phyloP scores from a whole-genome alignment of 2,888 invertebrate species.

The Calameuta pallipes region DNA sequence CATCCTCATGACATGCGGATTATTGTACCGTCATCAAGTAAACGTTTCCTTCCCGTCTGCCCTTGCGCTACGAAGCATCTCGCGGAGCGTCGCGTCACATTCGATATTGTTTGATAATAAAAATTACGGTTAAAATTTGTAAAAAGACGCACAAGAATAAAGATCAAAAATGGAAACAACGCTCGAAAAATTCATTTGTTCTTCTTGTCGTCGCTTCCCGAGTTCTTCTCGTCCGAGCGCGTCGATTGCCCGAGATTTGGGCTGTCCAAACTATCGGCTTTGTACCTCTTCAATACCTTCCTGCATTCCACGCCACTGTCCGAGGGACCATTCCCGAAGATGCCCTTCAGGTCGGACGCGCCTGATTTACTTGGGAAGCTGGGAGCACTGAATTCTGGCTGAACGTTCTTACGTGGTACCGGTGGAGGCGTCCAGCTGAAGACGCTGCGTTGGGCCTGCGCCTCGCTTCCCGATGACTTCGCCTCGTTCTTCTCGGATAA shows the following conservation, averaged over 20 bases:
- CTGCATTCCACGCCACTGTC: slow-evolving; percentile 41
- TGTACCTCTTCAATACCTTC: slow-evolving; percentile 48
- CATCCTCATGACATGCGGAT: not conserved
- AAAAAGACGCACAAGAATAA: not conserved
- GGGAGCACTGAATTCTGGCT: not conserved
- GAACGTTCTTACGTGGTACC: not conserved
- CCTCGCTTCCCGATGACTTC: not conserved
- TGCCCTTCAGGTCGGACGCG: slow-evolving; percentile 21
- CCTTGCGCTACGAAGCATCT: not conserved
- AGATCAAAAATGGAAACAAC: not conserved
- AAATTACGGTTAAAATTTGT: not conserved
- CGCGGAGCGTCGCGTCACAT: not conserved
- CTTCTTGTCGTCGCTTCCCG: slow-evolving; percentile 35
- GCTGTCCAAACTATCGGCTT: slow-evolving; percentile 35
- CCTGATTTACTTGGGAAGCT: not conserved
- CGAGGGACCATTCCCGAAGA: slow-evolving; percentile 31
- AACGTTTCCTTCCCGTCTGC: not conserved
- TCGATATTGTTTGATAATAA: not conserved
- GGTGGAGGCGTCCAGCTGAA: not conserved
- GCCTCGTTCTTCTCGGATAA: not conserved
- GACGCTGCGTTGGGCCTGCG: not conserved
- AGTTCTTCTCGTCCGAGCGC: not conserved
- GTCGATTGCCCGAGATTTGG: not conserved
- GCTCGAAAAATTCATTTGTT: slow-evolving; percentile 29
- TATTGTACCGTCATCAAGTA: not conserved